Evolutionary conservation across 2,888 invertebrate genomes (phyloP).

Genomic region (Zaprionus lineosus): DNA sequence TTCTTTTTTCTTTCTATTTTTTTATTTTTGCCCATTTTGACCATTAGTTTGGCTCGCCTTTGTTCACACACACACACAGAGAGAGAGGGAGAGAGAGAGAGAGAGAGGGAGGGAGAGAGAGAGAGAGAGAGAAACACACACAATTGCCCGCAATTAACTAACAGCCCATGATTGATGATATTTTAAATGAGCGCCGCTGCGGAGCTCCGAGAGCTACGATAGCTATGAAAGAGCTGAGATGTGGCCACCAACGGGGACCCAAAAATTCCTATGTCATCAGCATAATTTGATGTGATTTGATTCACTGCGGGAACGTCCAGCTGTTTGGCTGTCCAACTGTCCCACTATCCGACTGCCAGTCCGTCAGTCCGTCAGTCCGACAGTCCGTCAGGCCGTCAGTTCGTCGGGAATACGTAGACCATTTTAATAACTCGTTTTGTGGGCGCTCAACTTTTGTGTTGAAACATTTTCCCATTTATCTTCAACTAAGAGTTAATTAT

Average conservation of each 20-base stretch:
- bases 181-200: conserved; percentile 75
- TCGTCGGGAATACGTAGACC: too few relatives aligned
- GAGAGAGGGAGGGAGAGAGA: too few relatives aligned
- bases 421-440: too few relatives aligned
- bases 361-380: too few relatives aligned
- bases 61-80: conserved; percentile 11
- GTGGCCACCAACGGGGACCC: conserved; percentile 28
- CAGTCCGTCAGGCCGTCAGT: too few relatives aligned
- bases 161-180: conserved; percentile 79
- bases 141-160: conserved; percentile 71
- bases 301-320: conserved; percentile 32
- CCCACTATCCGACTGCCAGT: too few relatives aligned
- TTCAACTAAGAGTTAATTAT: too few relatives aligned
- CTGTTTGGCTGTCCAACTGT: too few relatives aligned
- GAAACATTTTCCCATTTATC: too few relatives aligned
- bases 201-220: conserved; percentile 47
- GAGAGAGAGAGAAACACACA: conserved; percentile 5
- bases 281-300: conserved; percentile 69
- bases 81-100: conserved; percentile 1
- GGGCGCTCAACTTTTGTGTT: too few relatives aligned
- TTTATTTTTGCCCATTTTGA: conserved; percentile 19
- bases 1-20: conserved; percentile 6
- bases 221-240: too few relatives aligned
- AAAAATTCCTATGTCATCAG: conserved; percentile 47
- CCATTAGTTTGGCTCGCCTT: conserved; percentile 61